Conservation (phyloP, 2,797 vertebrate species). For the Eulemur rubriventer region DNA sequence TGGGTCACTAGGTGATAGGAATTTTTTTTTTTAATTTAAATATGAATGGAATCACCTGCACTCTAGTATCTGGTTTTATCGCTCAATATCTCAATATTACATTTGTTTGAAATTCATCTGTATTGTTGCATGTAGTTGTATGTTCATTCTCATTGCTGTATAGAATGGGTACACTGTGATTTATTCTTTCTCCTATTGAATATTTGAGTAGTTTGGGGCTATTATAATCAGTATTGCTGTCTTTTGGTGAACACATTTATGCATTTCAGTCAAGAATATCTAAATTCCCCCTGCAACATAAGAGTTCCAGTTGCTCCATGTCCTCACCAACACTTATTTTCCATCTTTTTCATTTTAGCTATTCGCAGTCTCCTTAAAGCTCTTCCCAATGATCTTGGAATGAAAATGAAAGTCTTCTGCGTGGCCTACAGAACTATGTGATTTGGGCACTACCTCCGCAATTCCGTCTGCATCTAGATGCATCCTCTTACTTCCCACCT, state of each 20-base stretch:
- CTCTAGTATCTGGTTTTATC: background rate
- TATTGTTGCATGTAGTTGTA: background rate
- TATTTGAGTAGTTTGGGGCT: background rate
- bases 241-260: background rate
- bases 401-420: background rate
- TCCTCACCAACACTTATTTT: background rate
- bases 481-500: too few species aligned
- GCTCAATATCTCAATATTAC: background rate
- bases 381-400: background rate
- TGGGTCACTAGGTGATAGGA: background rate
- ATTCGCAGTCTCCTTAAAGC: background rate
- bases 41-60: background rate
- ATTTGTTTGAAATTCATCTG: background rate
- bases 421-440: too few species aligned
- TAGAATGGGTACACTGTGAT: too few species aligned
- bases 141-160: background rate
- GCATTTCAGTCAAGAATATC: background rate
- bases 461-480: background rate
- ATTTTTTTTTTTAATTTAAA: background rate
- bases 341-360: background rate
- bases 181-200: background rate
- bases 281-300: background rate
- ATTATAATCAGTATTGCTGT: background rate
- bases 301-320: background rate
- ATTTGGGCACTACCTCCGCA: too few species aligned